Conservation (phyloP, 2,113 vertebrate genomes). For the Oostethus manadensis region DNA sequence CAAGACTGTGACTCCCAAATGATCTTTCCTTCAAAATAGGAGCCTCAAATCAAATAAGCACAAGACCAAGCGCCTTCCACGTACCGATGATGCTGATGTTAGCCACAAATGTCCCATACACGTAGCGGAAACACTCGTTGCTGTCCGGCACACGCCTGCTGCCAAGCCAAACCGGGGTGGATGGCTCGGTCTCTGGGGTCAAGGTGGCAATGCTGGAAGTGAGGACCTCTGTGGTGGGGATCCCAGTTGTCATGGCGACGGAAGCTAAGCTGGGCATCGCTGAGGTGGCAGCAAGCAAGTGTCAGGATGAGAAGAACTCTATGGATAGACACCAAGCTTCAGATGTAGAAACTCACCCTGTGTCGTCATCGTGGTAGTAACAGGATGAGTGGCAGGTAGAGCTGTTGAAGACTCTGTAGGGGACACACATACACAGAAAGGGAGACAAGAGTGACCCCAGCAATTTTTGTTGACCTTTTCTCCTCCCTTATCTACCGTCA, state of each 20-base stretch:
- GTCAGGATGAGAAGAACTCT: background rate
- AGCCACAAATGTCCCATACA: slow-evolving; percentile 75
- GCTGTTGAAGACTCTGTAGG: slow-evolving; percentile 40
- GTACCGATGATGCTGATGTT: slow-evolving; percentile 79
- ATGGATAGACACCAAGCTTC: background rate
- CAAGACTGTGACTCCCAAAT: background rate
- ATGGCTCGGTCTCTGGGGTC: slow-evolving; percentile 25
- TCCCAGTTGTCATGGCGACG: slow-evolving; percentile 10
- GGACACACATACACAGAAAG: slow-evolving; percentile 5
- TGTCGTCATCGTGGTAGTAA: slow-evolving; percentile 50
- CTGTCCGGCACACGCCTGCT: slow-evolving; percentile 18
- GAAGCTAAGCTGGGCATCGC: slow-evolving; percentile 31
- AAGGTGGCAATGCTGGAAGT: slow-evolving; percentile 21
- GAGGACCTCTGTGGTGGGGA: slow-evolving; percentile 48
- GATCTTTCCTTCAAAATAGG: background rate
- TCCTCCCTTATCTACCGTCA: too few relatives aligned
- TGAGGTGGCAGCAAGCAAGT: slow-evolving; percentile 14
- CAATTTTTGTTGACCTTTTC: background rate
- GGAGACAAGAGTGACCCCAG: background rate
- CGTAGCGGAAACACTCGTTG: slow-evolving; percentile 75
- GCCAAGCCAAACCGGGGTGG: slow-evolving; percentile 28
- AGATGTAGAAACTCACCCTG: slow-evolving; percentile 40
- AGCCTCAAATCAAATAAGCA: background rate
- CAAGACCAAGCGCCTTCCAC: background rate
- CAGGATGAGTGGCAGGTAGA: slow-evolving; percentile 25